Evolutionary conservation across 2,797 vertebrate species (phyloP), one percentile per base, ranked within the genome.

Genomic region (Perodicticus potto): DNA sequence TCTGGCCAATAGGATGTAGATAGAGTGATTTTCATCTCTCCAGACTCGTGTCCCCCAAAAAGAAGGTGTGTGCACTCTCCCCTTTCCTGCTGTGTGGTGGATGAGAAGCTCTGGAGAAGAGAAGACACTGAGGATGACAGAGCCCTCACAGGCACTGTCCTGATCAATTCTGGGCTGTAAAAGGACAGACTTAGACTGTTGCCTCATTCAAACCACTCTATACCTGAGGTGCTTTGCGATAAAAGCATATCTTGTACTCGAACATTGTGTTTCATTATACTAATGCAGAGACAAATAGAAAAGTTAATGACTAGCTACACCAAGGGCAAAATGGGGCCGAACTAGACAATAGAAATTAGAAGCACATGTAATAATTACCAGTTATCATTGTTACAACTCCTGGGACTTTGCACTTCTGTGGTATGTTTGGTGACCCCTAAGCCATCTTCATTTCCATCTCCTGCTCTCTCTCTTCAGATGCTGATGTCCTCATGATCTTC

Each of bases 241-340:
- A 63, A 57, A 78, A 86, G 72, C 25, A 84, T 49, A 69, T 32
- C 14, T 73, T 43, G 3, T 57, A 43, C 65, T 61, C 49, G 43
- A 45, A 83, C 67, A 74, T 80, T 93, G n/a, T 86, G 37, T 72
- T 76, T 92, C 63, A 27, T 32, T 59, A 13, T n/a, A 34, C 37
- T 17, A 89, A 92, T 29, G 32, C 29, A 90, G 37, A 87, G 84
- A 65, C 73, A 87, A 92, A 87, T 43, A 55, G 29, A 57, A 93
- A 89, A 65, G 14, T 34, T 61, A 88, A 78, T 57, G 34, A 78
- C 83, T 45, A 93, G 49, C 25, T 93, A 22, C 77, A 82, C 20
- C 27, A 13, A 61, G 37, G 37, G 22, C 34, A 86, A 82, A 91
- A 86, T 93, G 22, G 85, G 22, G 37, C 57, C 29, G 77, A 70